A percentile compares a stretch with the other conserved stretches of the same genome.
Conservation (phyloP, 2,113 vertebrate genomes). For the Pomatorhinus ruficollis region DNA sequence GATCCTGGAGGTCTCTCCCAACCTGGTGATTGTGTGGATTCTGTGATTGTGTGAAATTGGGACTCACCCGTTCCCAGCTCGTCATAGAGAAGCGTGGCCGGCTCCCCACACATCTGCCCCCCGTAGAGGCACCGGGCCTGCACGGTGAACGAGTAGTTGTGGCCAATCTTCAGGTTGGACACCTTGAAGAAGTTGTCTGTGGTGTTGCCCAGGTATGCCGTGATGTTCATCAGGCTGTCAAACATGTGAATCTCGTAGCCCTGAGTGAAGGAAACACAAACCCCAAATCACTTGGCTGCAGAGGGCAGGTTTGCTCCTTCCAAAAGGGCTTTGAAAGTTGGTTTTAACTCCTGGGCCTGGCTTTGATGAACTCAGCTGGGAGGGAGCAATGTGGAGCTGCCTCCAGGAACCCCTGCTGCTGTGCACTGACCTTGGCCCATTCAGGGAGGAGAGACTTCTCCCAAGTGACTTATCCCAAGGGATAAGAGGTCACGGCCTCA, state of each 20-base stretch:
- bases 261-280: slow-evolving; percentile 61
- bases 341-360: neutral
- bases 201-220: slow-evolving; percentile 88
- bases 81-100: slow-evolving; percentile 85
- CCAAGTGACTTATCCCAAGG: neutral
- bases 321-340: neutral
- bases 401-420: neutral
- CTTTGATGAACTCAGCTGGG: neutral
- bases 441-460: neutral
- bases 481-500: neutral
- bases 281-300: neutral
- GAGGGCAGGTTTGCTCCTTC: neutral
- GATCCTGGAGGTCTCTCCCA: neutral
- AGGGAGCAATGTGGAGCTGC: neutral
- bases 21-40: neutral
- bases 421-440: neutral
- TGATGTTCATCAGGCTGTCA: slow-evolving; percentile 86
- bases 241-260: slow-evolving; percentile 92
- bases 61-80: slow-evolving; percentile 78
- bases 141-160: slow-evolving; percentile 94
- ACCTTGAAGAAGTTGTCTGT: slow-evolving; percentile 92
- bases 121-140: slow-evolving; percentile 88
- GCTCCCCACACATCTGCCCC: slow-evolving; percentile 91
- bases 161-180: slow-evolving; percentile 85
- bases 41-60: neutral